phyloP scores from a whole-genome alignment of 2,113 vertebrate species.

The Bagarius yarrelli region DNA sequence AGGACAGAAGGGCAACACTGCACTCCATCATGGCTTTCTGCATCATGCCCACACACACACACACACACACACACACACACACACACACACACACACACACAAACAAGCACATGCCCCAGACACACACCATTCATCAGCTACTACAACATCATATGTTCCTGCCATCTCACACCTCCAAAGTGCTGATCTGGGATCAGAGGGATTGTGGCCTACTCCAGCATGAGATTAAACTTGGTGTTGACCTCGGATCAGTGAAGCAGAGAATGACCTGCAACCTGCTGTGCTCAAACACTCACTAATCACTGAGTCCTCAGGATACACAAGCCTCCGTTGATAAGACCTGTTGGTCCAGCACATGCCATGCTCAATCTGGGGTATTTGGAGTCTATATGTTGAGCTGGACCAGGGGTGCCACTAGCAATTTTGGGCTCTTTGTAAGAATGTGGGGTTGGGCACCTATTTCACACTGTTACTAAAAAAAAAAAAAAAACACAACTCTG shows the following conservation, averaged over 20 bases:
- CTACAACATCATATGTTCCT: slow-evolving; percentile 22
- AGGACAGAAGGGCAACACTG: slow-evolving; percentile 55
- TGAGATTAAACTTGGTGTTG: slow-evolving; percentile 1
- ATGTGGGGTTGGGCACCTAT: no score
- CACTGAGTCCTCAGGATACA: background rate
- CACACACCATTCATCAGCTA: slow-evolving; percentile 31
- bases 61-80: background rate
- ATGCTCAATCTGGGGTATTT: no score
- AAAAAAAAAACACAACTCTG: no score
- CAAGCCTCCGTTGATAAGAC: no score
- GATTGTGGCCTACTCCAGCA: background rate
- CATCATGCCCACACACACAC: background rate
- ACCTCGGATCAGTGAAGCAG: slow-evolving; percentile 19
- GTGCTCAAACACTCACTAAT: background rate
- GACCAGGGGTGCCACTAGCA: no score
- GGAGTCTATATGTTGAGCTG: no score
- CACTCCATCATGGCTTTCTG: slow-evolving; percentile 51
- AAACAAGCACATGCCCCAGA: slow-evolving; percentile 31
- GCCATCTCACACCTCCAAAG: background rate
- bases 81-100: background rate
- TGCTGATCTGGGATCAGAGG: slow-evolving; percentile 4
- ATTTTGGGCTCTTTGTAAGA: no score
- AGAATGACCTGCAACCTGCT: background rate
- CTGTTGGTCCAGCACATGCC: no score
- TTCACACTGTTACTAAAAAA: no score